Evolutionary conservation across 2,113 vertebrate species (phyloP), one percentile per base, ranked within the genome.

Genomic region (Girardinichthys multiradiatus): DNA sequence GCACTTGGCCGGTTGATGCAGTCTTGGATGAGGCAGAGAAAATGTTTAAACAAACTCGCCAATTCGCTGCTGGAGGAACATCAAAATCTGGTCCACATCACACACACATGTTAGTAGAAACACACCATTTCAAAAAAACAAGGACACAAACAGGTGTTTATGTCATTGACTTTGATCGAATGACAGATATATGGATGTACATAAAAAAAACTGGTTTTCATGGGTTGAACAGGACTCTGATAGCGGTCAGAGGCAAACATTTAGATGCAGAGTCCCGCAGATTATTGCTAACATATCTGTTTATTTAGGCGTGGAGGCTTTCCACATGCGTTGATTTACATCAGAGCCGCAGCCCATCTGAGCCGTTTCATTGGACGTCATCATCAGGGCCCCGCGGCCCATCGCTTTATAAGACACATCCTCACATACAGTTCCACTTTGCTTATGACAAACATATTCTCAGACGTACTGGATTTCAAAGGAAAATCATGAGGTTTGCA

Each of bases 261-360:
- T 75, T 69, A 45, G 70, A 73, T 27, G 58, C 30, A 0, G 15
- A 48, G 57, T 74, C 62, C 67, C 28, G 11, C 73, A 59, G 1
- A 60, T 85, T 77, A 77, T 74, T 83, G 69, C 27, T 61, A 78
- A 81, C 67, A 73, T 72, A 28, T 87, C 69, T 82, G 79, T 85
- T 79, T 84, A 69, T 83, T 83, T 81, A 72, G 26, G 21, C n/a
- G 1, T 31, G 48, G 28, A 51, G 48, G 48, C 48, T 51, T 51
- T 51, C 48, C 48, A 51, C 48, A n/a, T 61, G 71, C 15, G n/a
- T 45, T 78, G 19, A 17, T 72, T 68, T 75, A 69, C 78, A 81
- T 76, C 68, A 33, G 21, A 51, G 31, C 62, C 2, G 33, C 45
- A 45, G 57, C 70, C 51, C 28, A 13, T 11, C 35, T 30, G 1